Base-by-base conservation (phyloP, 2,797 vertebrate species). In the Mus spretus region DNA sequence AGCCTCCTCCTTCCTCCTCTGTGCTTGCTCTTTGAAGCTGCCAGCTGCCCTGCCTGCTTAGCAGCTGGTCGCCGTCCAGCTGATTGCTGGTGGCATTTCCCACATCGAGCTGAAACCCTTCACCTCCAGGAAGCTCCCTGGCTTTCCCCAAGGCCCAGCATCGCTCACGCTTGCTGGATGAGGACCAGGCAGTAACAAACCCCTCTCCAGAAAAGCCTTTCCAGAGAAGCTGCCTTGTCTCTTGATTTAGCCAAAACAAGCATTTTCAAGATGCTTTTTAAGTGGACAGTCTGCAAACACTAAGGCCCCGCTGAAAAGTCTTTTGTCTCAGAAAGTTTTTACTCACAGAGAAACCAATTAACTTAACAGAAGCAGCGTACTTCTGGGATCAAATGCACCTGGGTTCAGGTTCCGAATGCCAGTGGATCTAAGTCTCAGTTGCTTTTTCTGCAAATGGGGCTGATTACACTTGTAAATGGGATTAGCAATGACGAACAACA, bases 21-120 rank as follows among this genome's bases (percentile, higher is more conserved):
- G 70, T 4, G 3, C 57, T 44, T 28, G 28, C 8, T 63, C 19
- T 14, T 20, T n/a, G 57, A 65, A 89, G 80, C 67, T n/a, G 72
- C 72, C 70, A 47, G 93, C 81, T 70, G 44, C 74, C 65, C 44
- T 44, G 89, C 55, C 34, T 22, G 65, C 47, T 83, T 4, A 26
- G 95, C 93, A 94, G 87, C 84, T 50, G 67, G 28, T 28, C 55
- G 79, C 95, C 13, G 37, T 55, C 88, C 85, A 31, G 87, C 37
- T 53, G 87, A 94, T 50, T 63, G 55, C 59, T 86, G 80, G 1
- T 0, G 34, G 87, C 95, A 87, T 44, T 40, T 91, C 59, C 57
- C 19, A 3, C 0, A 24, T 82, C 72, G 26, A 10, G 65, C 55
- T 61, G 91, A 50, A 79, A 57, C 70, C 57, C 53, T 37, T 77